Evolutionary conservation across 2,113 vertebrate species (phyloP).

Genomic region (Rhabdornis inornatus): DNA sequence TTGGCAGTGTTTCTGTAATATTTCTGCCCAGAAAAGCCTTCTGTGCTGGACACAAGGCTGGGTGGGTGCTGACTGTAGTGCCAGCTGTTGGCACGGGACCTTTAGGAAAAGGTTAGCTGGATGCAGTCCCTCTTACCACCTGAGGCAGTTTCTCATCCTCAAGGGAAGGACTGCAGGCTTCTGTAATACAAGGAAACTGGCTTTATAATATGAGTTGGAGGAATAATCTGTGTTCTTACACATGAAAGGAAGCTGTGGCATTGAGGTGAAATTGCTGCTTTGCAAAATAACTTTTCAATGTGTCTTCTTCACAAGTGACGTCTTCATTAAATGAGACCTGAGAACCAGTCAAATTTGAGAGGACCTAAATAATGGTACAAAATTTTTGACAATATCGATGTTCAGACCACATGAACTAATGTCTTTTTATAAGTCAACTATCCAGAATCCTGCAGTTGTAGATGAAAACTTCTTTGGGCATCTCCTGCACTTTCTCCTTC

Average conservation of each 20-base stretch:
- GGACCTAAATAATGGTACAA: neutral
- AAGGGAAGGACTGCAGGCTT: neutral
- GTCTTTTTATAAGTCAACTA: neutral
- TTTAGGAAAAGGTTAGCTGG: neutral
- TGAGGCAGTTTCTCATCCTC: neutral
- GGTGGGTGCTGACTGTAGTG: neutral
- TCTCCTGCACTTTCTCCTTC: neutral
- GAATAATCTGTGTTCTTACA: rapidly evolving
- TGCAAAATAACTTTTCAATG: neutral
- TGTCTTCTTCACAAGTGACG: neutral
- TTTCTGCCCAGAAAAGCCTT: neutral
- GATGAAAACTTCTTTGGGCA: neutral
- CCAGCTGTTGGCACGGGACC: no score
- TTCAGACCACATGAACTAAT: neutral
- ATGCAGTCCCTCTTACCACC: neutral
- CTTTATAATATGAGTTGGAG: neutral
- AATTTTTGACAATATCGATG: rapidly evolving
- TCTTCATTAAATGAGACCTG: neutral
- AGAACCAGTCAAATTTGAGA: neutral
- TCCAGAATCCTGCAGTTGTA: neutral
- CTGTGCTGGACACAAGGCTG: rapidly evolving
- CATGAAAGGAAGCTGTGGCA: neutral
- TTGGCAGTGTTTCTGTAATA: neutral
- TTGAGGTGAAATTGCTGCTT: neutral
- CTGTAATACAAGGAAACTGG: neutral